These are phyloP conservation scores for Biston stratarius DNA, from an alignment of 2,888 invertebrate genomes.

Conservation along the genomic window DNA sequence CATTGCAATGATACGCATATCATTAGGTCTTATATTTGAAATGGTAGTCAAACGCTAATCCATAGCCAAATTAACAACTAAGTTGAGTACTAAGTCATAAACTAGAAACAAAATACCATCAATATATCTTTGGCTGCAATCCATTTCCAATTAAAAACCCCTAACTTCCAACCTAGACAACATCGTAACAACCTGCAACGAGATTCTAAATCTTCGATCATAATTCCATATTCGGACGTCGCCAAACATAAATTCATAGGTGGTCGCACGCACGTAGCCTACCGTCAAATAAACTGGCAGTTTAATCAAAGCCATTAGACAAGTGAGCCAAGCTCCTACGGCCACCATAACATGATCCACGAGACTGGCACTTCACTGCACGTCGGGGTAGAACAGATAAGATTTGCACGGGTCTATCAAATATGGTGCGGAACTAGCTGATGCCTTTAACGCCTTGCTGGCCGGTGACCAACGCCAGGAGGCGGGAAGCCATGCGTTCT, in stretches of 20 bases:
- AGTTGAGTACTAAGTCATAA: neutral
- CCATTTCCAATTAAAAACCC: slow-evolving; percentile 27
- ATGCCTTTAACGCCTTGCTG: slow-evolving; percentile 86
- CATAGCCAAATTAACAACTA: too few species aligned
- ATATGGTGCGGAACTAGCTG: slow-evolving; percentile 76
- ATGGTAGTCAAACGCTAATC: too few species aligned
- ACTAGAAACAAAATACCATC: neutral
- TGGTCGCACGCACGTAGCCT: slow-evolving; percentile 83
- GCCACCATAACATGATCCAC: slow-evolving; percentile 66
- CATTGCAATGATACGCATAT: too few species aligned
- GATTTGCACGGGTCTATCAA: slow-evolving; percentile 56
- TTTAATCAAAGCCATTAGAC: slow-evolving; percentile 86
- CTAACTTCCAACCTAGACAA: slow-evolving; percentile 15
- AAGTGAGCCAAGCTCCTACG: slow-evolving; percentile 84
- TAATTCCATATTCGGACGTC: slow-evolving; percentile 76
- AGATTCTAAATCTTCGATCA: slow-evolving; percentile 73
- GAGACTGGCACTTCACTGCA: slow-evolving; percentile 57
- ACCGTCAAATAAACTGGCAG: slow-evolving; percentile 86
- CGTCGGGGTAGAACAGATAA: slow-evolving; percentile 44
- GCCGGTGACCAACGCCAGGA: slow-evolving; percentile 83
- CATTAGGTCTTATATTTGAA: too few species aligned
- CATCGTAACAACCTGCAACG: slow-evolving; percentile 46
- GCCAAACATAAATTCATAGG: slow-evolving; percentile 84
- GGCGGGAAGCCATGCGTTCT: slow-evolving; percentile 83
- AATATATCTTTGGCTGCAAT: neutral